Conservation (phyloP, 1,140 invertebrate genomes). For the Adoxophyes honmai region DNA sequence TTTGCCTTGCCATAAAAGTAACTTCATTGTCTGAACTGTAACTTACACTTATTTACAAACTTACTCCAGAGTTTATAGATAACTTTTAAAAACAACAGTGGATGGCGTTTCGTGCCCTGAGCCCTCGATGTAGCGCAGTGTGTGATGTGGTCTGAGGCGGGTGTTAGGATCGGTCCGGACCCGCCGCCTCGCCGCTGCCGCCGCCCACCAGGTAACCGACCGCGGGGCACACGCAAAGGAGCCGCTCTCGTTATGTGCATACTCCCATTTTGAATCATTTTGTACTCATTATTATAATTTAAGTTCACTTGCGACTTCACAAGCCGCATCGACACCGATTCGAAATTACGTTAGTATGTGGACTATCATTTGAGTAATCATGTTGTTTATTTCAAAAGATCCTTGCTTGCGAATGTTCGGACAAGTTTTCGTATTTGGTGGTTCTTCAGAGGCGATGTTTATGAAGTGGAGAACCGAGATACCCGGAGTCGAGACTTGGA, state of each 20-base stretch:
- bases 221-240: slow-evolving; percentile 53
- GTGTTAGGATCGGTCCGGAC: slow-evolving; percentile 56
- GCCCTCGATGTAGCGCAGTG: slow-evolving; percentile 70
- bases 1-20: slow-evolving; percentile 19
- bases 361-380: slow-evolving; percentile 24
- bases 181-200: slow-evolving; percentile 23
- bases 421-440: slow-evolving; percentile 56
- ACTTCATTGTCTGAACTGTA: slow-evolving; percentile 25
- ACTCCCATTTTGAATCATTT: slow-evolving; percentile 60
- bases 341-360: slow-evolving; percentile 30
- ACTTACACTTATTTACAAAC: slow-evolving; percentile 27
- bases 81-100: slow-evolving; percentile 75
- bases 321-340: slow-evolving; percentile 18
- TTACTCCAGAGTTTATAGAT: slow-evolving; percentile 66
- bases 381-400: slow-evolving; percentile 28
- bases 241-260: slow-evolving; percentile 66
- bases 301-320: slow-evolving; percentile 27
- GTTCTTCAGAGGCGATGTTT: slow-evolving; percentile 52
- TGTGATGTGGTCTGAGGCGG: slow-evolving; percentile 67
- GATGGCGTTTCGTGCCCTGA: slow-evolving; percentile 70
- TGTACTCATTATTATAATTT: slow-evolving; percentile 42
- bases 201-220: slow-evolving; percentile 54
- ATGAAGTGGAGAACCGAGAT: slow-evolving; percentile 11
- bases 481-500: neutral
- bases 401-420: slow-evolving; percentile 30